A percentile compares a stretch with the other conserved stretches of the same genome.
Evolutionary conservation across 2,113 vertebrate species (phyloP).

Genomic region (Callipepla squamata): DNA sequence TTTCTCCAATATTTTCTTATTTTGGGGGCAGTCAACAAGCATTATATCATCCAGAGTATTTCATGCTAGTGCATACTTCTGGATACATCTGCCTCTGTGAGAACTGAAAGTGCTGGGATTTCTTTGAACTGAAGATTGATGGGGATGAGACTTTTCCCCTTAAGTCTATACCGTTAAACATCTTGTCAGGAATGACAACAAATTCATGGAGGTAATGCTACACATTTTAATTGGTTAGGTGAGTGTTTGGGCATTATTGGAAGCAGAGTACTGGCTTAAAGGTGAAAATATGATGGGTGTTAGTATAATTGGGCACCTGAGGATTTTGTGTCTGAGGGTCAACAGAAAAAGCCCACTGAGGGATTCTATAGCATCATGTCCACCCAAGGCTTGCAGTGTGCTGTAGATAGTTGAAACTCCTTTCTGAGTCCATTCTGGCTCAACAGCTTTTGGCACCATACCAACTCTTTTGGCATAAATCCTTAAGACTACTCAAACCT

Average conservation of each 20-base stretch:
- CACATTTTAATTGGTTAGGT: background rate
- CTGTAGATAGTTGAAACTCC: background rate
- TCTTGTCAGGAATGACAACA: background rate
- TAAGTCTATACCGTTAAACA: background rate
- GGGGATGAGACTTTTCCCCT: background rate
- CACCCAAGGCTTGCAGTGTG: background rate
- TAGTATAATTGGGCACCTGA: background rate
- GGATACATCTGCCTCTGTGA: background rate
- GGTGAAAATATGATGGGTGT: background rate
- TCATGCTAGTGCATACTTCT: background rate
- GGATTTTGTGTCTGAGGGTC: background rate
- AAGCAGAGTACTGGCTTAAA: background rate
- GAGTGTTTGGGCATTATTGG: rapidly evolving
- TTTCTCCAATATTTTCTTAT: background rate
- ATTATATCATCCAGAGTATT: background rate
- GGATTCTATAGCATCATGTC: background rate
- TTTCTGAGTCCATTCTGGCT: background rate
- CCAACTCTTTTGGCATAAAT: background rate
- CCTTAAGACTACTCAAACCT: background rate
- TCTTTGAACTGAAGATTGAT: background rate
- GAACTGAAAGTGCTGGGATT: background rate
- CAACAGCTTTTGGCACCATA: background rate
- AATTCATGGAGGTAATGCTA: background rate
- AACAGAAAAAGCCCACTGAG: background rate
- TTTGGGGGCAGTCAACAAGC: background rate